These are phyloP conservation scores for Nemopilema nomurai DNA, from an alignment of 30 jellyfish, hydroid and myxozoan genomes.

Conservation along the genomic window DNA sequence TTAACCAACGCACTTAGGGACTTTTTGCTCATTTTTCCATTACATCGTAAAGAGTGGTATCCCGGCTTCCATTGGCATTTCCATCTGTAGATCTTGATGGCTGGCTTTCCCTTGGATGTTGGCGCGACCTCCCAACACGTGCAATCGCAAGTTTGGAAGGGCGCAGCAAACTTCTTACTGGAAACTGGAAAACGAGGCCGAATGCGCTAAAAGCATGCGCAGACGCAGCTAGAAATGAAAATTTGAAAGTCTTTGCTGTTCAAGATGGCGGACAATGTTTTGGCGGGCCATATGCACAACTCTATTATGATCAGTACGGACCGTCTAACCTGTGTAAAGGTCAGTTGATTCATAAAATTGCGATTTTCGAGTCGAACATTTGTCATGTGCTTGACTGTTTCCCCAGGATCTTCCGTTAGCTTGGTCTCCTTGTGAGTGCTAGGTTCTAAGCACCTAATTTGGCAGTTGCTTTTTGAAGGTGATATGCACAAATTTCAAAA, in stretches of 20 bases:
- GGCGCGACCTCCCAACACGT: slow-evolving; percentile 89
- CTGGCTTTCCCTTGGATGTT: slow-evolving; percentile 90
- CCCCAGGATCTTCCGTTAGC: too few species aligned
- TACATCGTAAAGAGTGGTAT: too few species aligned
- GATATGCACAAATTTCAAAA: neutral
- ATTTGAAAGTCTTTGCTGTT: slow-evolving; percentile 72
- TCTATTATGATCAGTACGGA: slow-evolving; percentile 80
- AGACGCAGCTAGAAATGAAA: slow-evolving; percentile 71
- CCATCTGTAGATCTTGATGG: slow-evolving; percentile 41
- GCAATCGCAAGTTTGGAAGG: slow-evolving; percentile 89
- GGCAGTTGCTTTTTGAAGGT: too few species aligned
- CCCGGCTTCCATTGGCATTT: too few species aligned
- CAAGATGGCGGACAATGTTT: slow-evolving; percentile 99
- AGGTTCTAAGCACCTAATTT: too few species aligned
- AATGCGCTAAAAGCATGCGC: slow-evolving; percentile 88
- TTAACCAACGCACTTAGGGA: too few species aligned
- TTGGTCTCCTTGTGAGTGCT: too few species aligned
- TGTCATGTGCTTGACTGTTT: too few species aligned
- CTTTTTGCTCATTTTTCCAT: too few species aligned
- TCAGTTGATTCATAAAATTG: slow-evolving; percentile 30
- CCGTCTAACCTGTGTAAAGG: slow-evolving; percentile 98
- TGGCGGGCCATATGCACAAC: slow-evolving; percentile 82
- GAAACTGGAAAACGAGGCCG: slow-evolving; percentile 60
- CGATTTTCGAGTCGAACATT: too few species aligned
- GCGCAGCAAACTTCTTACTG: slow-evolving; percentile 65